phyloP scores from a whole-genome alignment of 1,140 invertebrate species.

The Capitella teleta region DNA sequence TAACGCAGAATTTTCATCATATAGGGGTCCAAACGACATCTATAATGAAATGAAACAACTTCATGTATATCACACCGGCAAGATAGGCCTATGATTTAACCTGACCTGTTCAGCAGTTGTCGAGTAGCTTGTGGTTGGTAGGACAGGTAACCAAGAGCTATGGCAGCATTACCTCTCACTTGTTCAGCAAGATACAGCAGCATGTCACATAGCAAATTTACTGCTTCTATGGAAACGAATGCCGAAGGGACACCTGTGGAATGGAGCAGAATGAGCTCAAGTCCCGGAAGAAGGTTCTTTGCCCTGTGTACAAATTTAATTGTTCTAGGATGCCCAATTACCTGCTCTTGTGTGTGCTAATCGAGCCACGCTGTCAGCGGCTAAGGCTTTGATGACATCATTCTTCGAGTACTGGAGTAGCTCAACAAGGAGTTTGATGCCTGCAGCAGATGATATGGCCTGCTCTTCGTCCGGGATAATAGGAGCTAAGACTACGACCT shows the following conservation, averaged over 20 bases:
- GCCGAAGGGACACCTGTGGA: constrained; percentile 33
- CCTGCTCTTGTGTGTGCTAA: constrained; percentile 37
- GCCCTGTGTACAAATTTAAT: background rate
- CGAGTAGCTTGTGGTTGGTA: constrained; percentile 34
- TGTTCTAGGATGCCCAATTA: constrained; percentile 10
- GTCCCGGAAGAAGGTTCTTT: background rate
- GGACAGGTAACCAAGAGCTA: constrained; percentile 37
- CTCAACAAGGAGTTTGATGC: constrained; percentile 36
- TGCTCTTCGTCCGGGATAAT: constrained; percentile 40
- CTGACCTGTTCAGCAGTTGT: constrained; percentile 36
- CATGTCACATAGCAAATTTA: constrained; percentile 27
- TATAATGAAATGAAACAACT: constrained; percentile 11
- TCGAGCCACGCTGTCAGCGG: constrained; percentile 32
- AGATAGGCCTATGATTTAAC: no score
- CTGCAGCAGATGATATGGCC: constrained; percentile 33
- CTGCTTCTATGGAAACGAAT: constrained; percentile 32
- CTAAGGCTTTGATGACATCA: constrained; percentile 25
- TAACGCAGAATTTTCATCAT: constrained; percentile 33
- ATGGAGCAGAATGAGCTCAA: background rate
- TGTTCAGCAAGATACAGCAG: constrained; percentile 23
- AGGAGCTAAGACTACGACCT: constrained; percentile 37
- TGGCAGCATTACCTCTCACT: constrained; percentile 23
- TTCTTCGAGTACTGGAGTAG: constrained; percentile 27
- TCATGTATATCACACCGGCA: no score
- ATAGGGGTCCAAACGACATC: constrained; percentile 34